A percentile compares a stretch with the other conserved stretches of the same genome.
Conservation (phyloP, 2,888 invertebrate species). For the Augochlorella aurata region DNA sequence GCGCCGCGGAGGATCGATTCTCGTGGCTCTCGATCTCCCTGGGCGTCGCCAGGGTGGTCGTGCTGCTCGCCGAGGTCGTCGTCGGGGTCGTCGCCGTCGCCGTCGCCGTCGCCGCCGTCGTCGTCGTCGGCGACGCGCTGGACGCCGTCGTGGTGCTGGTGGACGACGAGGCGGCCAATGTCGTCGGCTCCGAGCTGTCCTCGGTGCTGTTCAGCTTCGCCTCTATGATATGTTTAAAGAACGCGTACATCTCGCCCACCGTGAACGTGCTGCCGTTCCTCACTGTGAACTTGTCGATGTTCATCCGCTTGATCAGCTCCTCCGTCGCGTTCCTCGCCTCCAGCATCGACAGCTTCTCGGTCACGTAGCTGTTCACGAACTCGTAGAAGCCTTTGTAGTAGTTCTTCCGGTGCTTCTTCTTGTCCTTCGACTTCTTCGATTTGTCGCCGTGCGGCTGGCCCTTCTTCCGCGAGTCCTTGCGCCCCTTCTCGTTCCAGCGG, state of each 20-base stretch:
- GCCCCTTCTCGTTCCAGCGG: conserved; percentile 78
- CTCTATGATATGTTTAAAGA: conserved; percentile 82
- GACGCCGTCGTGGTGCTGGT: conserved; percentile 17
- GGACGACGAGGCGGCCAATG: conserved; percentile 5
- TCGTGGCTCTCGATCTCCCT: conserved; percentile 46
- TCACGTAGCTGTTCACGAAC: conserved; percentile 79
- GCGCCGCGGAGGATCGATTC: conserved; percentile 59
- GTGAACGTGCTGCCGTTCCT: conserved; percentile 78
- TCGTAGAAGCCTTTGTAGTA: conserved; percentile 80
- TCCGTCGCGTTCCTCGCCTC: conserved; percentile 77
- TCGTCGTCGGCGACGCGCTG: conserved; percentile 14
- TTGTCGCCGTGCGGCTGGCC: conserved; percentile 62
- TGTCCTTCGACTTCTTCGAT: conserved; percentile 72
- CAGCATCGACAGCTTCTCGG: conserved; percentile 74
- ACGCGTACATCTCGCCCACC: conserved; percentile 79
- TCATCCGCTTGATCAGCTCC: conserved; percentile 76
- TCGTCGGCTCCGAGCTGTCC: conserved; percentile 37
- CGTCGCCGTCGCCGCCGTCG: conserved; percentile 26
- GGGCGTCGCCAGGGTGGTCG: conserved; percentile 44
- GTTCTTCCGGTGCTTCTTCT: conserved; percentile 75
- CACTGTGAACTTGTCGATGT: conserved; percentile 77
- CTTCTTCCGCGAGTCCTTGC: conserved; percentile 74
- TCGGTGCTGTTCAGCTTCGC: conserved; percentile 74
- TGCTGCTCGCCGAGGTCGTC: conserved; percentile 8
- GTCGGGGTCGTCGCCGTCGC: background rate